Conservation (phyloP, 1,140 invertebrate species). For the Brachionus plicatilis region DNA sequence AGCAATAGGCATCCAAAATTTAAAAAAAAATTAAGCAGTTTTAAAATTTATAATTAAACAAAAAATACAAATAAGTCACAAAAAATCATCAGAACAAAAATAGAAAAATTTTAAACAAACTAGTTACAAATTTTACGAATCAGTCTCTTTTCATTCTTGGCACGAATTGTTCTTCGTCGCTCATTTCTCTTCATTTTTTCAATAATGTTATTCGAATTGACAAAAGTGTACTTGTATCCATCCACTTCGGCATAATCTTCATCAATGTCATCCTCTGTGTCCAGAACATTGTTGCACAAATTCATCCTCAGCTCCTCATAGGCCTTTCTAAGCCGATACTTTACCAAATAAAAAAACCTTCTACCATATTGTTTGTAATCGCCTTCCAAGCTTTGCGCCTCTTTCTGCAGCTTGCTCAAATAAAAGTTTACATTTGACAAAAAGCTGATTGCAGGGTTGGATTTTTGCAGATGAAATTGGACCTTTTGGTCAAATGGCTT, state of each 20-base stretch:
- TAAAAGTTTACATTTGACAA: constrained; percentile 6
- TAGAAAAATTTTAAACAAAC: neutral
- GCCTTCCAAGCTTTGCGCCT: neutral
- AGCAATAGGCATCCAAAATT: neutral
- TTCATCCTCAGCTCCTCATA: neutral
- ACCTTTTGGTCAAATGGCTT: neutral
- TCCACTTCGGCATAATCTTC: neutral
- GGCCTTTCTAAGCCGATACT: neutral
- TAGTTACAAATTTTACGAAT: constrained; percentile 34
- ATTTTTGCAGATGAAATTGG: neutral
- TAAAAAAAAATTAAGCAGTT: neutral
- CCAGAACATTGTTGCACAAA: constrained; percentile 19
- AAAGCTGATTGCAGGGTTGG: constrained; percentile 12
- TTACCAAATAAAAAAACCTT: neutral
- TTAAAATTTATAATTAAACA: neutral
- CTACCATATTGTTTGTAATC: neutral
- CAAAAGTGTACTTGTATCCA: neutral
- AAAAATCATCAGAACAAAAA: neutral
- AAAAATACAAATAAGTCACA: constrained; percentile 14
- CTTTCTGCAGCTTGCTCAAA: neutral
- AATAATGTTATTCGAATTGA: constrained; percentile 1
- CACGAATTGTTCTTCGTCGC: neutral
- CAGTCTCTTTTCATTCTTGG: constrained; percentile 3
- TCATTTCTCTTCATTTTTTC: constrained; percentile 22
- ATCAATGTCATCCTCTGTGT: neutral